Base-by-base conservation (phyloP, 2,888 invertebrate species). In the Malacosoma neustria region DNA sequence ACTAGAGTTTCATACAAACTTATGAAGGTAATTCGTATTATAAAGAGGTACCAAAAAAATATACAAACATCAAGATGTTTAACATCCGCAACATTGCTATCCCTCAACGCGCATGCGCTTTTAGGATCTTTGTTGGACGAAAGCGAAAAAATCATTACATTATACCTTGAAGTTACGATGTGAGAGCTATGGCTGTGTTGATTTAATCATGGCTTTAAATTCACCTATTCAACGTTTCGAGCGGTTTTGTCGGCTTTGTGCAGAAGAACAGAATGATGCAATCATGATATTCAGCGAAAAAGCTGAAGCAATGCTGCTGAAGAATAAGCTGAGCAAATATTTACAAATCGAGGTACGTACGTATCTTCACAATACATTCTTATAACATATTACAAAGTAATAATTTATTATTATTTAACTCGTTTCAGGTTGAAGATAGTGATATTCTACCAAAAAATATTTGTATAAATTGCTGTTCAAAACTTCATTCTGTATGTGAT, bases 361-460 rank as follows among this genome's bases (percentile, higher is more conserved):
- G 15, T 29, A 14, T 33, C 29, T n/a, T n/a, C n/a, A n/a, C n/a
- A n/a, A n/a, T n/a, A n/a, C n/a, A n/a, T n/a, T n/a, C n/a, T n/a
- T n/a, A n/a, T n/a, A n/a, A n/a, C n/a, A n/a, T n/a, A n/a, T n/a
- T n/a, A n/a, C n/a, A n/a, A n/a, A n/a, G n/a, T n/a, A n/a, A n/a
- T n/a, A n/a, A n/a, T n/a, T n/a, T n/a, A 14, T 15, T 7, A 13
- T 35, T 30, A 14, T 29, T 29, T 34, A 9, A n/a, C 6, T 31
- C 39, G 34, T 69, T 65, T 35, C 65, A 92, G 92, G 87, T 92
- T 40, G 88, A 89, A 36, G 75, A 87, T 53, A 89, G 91, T 61
- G 92, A 92, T 60, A 88, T 85, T 54, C 72, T 91, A 45, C 90
- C 92, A 4, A 91, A 91, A 79, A 89, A 89, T 74, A 89, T 92